Evolutionary conservation across 2,888 invertebrate species (phyloP), one percentile per base, ranked within the genome.

Genomic region (Ornithoptera priamus): DNA sequence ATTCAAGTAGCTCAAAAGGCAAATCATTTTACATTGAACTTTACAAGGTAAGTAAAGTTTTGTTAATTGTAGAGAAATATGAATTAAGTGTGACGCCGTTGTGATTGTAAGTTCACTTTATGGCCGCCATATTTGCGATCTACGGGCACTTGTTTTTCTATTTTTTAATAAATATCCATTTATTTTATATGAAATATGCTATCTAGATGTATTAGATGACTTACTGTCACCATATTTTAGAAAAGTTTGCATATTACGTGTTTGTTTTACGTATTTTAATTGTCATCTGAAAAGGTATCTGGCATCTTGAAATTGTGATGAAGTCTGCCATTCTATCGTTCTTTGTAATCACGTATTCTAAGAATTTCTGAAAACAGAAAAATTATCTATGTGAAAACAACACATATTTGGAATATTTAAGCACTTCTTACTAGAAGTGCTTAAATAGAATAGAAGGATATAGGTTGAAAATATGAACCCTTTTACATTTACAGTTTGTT

Each of bases 121-220:
- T 80, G 92, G 89, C 92, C 90, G 93, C 93, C 93, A 93, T 93
- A 87, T 93, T 93, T 92, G 92, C 88, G 87, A 83, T 79, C 72
- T 81, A 77, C 74, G 76, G 81, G 81, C 78, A 85, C 92, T 91
- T 92, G 92, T 93, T 92, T 92, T 92, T 84, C 73, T 86, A 76
- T 83, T 85, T 83, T 85, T 82, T 75, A 69, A 72, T 73, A 67
- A 75, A 78, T 69, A 56, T 69, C 53, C 36, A 62, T 50, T 65
- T 65, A 70, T 73, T 65, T 66, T 60, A 46, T 65, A 18, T 36
- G 69, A 59, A 65, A 68, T 71, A 60, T 56, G 57, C 39, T 46
- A 22, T n/a, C 5, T 18, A 18, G n/a, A 6, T 53, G 53, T 36
- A 7, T 12, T 12, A 20, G 36, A 62, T 3, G 39, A 59, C 36